Evolutionary conservation across 2,797 vertebrate species (phyloP).

Genomic region (Falco naumanni): DNA sequence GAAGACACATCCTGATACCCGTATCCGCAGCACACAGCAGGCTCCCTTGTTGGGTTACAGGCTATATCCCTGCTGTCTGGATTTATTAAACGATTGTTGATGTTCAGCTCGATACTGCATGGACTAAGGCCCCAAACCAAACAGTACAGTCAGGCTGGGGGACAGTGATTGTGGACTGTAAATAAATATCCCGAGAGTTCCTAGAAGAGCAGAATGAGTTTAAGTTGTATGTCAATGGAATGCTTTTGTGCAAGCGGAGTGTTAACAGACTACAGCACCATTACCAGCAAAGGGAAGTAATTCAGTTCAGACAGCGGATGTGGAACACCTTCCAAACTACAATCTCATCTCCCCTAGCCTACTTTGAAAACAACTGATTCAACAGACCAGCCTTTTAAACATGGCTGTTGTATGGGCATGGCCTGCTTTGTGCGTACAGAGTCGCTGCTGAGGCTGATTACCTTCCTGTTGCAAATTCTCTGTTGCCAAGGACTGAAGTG

Average conservation of each 20-base stretch:
- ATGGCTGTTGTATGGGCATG: not conserved
- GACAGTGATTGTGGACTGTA: not conserved
- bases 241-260: not conserved
- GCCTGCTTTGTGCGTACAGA: not conserved
- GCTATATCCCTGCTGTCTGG: not conserved
- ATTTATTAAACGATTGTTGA: slow-evolving; percentile 23
- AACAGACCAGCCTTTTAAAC: not conserved
- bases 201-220: not conserved
- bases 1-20: not conserved
- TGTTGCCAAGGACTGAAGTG: not conserved
- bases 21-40: not conserved
- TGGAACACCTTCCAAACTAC: not conserved
- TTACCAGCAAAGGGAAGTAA: not conserved
- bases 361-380: not conserved
- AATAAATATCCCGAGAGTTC: slow-evolving; percentile 32
- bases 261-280: not conserved
- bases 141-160: not conserved
- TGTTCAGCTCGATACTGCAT: not conserved
- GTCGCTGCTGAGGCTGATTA: not conserved
- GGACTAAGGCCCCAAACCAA: slow-evolving; percentile 28
- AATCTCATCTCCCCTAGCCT: not conserved
- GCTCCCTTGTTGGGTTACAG: not conserved
- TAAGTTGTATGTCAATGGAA: not conserved
- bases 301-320: not conserved
- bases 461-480: not conserved